Conservation (phyloP, 2,797 vertebrate genomes). For the Muraenolepis orangiensis region DNA sequence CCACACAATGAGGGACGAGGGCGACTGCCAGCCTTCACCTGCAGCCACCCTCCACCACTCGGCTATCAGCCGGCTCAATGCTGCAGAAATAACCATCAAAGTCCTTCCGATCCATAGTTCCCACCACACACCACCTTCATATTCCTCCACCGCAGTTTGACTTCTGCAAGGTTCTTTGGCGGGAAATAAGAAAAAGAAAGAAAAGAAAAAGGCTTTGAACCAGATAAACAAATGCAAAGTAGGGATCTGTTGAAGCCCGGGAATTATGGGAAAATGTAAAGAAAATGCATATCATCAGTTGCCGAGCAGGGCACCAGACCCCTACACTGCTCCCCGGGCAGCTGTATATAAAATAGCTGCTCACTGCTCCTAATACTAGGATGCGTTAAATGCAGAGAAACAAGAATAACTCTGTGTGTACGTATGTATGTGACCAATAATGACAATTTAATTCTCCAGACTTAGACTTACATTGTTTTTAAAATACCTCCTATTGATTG, state of each 20-base stretch:
- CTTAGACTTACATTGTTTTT: no score
- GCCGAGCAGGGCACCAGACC: no score
- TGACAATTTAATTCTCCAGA: no score
- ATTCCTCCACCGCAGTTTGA: conserved; percentile 56
- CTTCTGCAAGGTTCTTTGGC: conserved; percentile 54
- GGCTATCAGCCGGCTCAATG: conserved; percentile 50
- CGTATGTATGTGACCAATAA: no score
- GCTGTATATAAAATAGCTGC: no score
- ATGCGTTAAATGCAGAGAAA: no score
- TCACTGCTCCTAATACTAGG: no score
- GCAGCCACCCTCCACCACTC: conserved; percentile 35
- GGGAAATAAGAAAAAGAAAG: no score
- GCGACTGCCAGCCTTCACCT: conserved; percentile 49
- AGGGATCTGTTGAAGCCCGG: conserved; percentile 55
- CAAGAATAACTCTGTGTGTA: no score
- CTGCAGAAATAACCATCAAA: conserved; percentile 68
- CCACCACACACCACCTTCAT: conserved; percentile 45
- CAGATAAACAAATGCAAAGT: conserved; percentile 67
- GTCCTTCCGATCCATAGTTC: conserved; percentile 45
- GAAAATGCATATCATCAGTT: no score
- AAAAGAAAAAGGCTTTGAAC: conserved; percentile 65
- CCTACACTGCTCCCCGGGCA: no score
- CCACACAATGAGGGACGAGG: conserved; percentile 44
- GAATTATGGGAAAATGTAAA: conserved; percentile 60
- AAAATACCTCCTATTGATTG: no score